Conservation (phyloP, 2,113 vertebrate genomes). For the Camelus bactrianus region DNA sequence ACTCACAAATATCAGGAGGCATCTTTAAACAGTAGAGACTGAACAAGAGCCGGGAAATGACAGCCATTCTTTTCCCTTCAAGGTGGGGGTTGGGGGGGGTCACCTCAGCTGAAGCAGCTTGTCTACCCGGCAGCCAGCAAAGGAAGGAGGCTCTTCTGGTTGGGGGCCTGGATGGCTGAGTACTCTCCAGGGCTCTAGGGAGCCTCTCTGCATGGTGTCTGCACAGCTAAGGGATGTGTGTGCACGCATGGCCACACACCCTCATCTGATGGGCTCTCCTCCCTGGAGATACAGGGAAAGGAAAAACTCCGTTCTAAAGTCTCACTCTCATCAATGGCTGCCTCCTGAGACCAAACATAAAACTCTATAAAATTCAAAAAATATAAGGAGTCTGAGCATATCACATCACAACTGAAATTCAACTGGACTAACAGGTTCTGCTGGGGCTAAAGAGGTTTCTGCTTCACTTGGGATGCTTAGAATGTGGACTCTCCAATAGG, state of each 20-base stretch:
- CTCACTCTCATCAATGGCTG: background rate
- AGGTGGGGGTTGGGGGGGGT: background rate
- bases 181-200: background rate
- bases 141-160: background rate
- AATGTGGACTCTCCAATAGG: background rate
- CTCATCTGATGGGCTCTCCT: background rate
- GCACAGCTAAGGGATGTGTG: background rate
- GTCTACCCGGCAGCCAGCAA: background rate
- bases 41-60: background rate
- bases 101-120: background rate
- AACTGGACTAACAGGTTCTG: background rate
- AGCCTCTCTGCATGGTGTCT: background rate
- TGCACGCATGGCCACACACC: fast-evolving
- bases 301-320: background rate
- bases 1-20: background rate
- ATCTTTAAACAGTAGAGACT: background rate
- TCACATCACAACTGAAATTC: background rate
- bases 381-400: background rate
- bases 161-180: background rate
- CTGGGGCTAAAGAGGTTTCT: background rate
- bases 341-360: background rate
- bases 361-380: background rate
- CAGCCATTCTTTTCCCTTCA: background rate
- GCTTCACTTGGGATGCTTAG: background rate
- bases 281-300: background rate